Conservation (phyloP, 1,140 invertebrate species). For the Penaeus indicus region DNA sequence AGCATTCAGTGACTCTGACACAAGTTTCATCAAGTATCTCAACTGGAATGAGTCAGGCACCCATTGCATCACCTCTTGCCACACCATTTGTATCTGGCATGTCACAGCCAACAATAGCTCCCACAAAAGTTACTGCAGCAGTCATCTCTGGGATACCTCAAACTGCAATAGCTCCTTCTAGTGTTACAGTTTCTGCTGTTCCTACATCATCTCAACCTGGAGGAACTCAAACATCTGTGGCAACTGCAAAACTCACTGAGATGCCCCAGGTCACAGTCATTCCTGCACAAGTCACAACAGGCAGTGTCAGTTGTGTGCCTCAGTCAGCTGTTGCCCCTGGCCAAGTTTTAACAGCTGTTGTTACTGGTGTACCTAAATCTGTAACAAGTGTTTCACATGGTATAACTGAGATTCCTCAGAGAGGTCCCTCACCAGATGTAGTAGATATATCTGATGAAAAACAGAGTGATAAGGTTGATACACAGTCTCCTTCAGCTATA, state of each 20-base stretch:
- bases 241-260: constrained; percentile 21
- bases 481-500: too few relatives aligned
- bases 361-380: constrained; percentile 3
- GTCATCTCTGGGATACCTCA: constrained; percentile 34
- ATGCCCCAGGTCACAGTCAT: constrained; percentile 16
- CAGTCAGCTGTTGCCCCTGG: constrained; percentile 24
- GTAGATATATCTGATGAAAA: background rate
- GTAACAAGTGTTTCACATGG: background rate
- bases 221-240: constrained; percentile 7
- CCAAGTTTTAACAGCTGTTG: constrained; percentile 14
- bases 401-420: constrained; percentile 27
- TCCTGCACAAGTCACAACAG: constrained; percentile 31
- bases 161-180: background rate
- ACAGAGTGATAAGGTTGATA: too few relatives aligned
- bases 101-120: background rate
- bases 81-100: too few relatives aligned
- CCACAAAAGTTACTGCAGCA: constrained; percentile 27
- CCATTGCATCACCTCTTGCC: too few relatives aligned
- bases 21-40: too few relatives aligned
- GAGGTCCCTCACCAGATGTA: background rate
- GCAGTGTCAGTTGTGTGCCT: constrained; percentile 7
- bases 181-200: too few relatives aligned
- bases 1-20: constrained; percentile 6
- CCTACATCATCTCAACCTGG: constrained; percentile 28
- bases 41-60: too few relatives aligned